Base-by-base conservation (phyloP, 2,888 invertebrate species). In the Agrochola lota region DNA sequence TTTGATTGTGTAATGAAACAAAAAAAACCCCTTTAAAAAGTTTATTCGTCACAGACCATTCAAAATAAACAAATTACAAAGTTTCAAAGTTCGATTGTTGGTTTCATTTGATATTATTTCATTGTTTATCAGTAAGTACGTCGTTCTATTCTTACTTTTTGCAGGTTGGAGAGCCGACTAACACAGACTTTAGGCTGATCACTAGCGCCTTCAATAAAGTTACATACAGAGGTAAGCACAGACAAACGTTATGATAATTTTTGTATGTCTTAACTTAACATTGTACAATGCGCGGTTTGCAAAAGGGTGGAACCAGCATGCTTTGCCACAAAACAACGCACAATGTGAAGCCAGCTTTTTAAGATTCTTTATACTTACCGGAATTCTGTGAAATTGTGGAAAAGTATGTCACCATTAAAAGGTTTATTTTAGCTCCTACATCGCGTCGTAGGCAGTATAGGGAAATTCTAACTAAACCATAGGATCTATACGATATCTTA, bases 171-270 rank as follows among this genome's bases (percentile, higher is more conserved):
- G 98, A 99, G 90, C 98, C 98, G 75, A 98, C 98, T 82, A 99
- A 99, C 95, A 97, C 98, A 59, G 99, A 99, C 93, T 96, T 99
- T 87, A 97, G 98, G 93, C 97, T 98, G 92, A 98, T 99, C 91
- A 99, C 99, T 71, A 98, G 98, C 94, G 98, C 98, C 85, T 99
- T 99, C 95, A 98, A 97, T 94, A 98, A 98, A 97, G 98, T 99
- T 88, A 97, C 97, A 90, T 98, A 97, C 94, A 97, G 98, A 97
- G 99, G 99, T 99, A 96, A 97, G 97, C 93, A 81, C 0, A 9
- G 20, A 9, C 12, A 15, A 26, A 23, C 0, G 20, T 15, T 12
- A 23, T 23, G 12, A 49, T 8, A 7, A 46, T 26, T 12, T 49
- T 0, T 67, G 20, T 1, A 20, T 20, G 46, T 46, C 3, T 12